These are phyloP conservation scores for Cotesia typhae DNA, from an alignment of 1,140 invertebrate species.

Conservation along the genomic window DNA sequence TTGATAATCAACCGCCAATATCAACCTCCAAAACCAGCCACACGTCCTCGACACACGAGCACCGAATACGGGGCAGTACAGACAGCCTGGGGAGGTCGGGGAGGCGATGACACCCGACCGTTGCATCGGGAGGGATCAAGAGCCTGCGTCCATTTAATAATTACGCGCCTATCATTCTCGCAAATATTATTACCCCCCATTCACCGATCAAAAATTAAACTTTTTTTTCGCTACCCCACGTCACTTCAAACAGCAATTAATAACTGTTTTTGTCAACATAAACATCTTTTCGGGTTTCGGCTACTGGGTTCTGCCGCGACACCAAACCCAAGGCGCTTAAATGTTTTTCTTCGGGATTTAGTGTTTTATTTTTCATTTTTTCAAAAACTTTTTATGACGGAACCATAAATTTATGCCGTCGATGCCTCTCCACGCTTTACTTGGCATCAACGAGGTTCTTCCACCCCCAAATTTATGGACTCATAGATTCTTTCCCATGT, in stretches of 20 bases:
- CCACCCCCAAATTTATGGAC: slow-evolving; percentile 53
- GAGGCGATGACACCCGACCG: background rate
- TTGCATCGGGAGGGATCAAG: too few relatives aligned
- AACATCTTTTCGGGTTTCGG: background rate
- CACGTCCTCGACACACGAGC: slow-evolving; percentile 2
- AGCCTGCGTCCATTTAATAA: slow-evolving; percentile 26
- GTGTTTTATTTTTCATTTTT: background rate
- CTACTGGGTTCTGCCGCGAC: background rate
- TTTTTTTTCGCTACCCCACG: background rate
- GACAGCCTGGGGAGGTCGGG: slow-evolving; percentile 8
- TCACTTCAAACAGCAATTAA: background rate
- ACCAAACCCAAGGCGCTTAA: background rate
- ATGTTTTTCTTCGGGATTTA: slow-evolving; percentile 4
- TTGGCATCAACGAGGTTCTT: slow-evolving; percentile 38
- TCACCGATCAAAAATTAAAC: background rate
- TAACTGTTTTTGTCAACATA: background rate
- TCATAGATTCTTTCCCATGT: slow-evolving; percentile 55
- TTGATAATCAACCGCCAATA: slow-evolving; percentile 64
- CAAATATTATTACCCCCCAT: slow-evolving; percentile 8
- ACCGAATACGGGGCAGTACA: slow-evolving; percentile 15
- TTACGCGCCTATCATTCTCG: slow-evolving; percentile 26
- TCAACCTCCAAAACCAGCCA: slow-evolving; percentile 48
- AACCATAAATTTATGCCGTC: slow-evolving; percentile 50
- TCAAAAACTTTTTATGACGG: slow-evolving; percentile 45
- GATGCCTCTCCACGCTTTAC: slow-evolving; percentile 37